Conservation (phyloP, 2,797 vertebrate species). For the Gallinago stenura region DNA sequence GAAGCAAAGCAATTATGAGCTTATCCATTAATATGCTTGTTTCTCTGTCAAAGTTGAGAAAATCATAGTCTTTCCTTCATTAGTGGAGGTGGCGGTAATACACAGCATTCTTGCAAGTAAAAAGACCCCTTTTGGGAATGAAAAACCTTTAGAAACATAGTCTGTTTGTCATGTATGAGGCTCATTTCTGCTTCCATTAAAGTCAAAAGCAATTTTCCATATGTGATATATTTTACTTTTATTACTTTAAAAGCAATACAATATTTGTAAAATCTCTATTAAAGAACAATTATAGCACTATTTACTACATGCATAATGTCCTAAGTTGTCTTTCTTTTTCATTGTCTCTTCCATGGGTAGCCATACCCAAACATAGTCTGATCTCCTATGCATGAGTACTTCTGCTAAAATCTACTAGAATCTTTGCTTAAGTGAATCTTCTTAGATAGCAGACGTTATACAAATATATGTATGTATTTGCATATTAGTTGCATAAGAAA, state of each 20-base stretch:
- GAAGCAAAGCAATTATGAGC: neutral
- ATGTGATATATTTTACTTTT: neutral
- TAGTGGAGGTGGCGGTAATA: neutral
- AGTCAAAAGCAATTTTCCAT: neutral
- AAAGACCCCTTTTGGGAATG: neutral
- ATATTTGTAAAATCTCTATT: neutral
- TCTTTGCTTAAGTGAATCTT: neutral
- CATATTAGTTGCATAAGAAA: conserved; percentile 1
- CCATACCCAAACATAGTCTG: neutral
- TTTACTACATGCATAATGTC: neutral
- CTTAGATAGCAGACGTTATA: neutral
- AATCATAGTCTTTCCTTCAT: neutral
- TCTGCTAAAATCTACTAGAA: neutral
- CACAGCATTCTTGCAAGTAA: neutral
- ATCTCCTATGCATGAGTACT: neutral
- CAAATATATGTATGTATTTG: neutral
- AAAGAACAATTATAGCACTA: neutral
- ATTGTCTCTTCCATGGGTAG: neutral
- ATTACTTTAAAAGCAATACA: neutral
- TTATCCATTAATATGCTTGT: neutral
- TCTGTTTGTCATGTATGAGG: neutral
- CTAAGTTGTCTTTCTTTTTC: neutral
- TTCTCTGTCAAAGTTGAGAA: neutral
- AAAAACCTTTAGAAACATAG: neutral
- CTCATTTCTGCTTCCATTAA: neutral